A percentile compares a stretch with the other conserved stretches of the same genome.
Conservation (phyloP, 1,140 invertebrate genomes). For the Papilio xuthus region DNA sequence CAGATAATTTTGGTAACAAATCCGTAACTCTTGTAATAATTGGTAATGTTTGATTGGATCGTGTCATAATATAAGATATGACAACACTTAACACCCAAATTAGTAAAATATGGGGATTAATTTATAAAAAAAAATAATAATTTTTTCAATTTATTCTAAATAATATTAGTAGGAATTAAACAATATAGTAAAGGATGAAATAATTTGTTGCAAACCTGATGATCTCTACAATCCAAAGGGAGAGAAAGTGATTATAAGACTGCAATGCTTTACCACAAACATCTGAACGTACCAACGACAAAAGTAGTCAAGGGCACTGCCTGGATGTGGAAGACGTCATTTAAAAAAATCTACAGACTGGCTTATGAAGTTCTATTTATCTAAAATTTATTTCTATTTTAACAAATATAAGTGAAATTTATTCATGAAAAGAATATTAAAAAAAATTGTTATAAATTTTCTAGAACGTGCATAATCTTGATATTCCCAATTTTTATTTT, state of each 20-base stretch:
- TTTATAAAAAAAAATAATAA: no score
- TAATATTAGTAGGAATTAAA: no score
- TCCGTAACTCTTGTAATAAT: not conserved
- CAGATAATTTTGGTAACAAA: not conserved
- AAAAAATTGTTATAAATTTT: no score
- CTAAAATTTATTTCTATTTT: no score
- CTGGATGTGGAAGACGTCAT: constrained; percentile 70
- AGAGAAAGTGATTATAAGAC: constrained; percentile 62
- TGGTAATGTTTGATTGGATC: no score
- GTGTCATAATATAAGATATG: no score
- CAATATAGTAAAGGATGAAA: constrained; percentile 24
- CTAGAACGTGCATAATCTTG: not conserved
- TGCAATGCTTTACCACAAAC: constrained; percentile 76
- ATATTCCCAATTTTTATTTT: not conserved
- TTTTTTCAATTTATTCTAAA: no score
- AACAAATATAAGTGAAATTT: no score
- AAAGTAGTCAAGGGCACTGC: constrained; percentile 66
- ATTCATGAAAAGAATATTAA: no score
- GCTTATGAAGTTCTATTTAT: no score
- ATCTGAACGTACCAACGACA: constrained; percentile 75
- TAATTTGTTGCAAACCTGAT: constrained; percentile 62
- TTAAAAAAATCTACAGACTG: not conserved
- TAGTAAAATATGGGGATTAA: no score
- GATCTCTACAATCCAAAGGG: constrained; percentile 55
- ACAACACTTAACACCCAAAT: no score